Percentiles rank a stretch among this genome's conserved stretches.
phyloP scores from a whole-genome alignment of 2,888 invertebrate species.

The Gastracanthus pulcherrimus region DNA sequence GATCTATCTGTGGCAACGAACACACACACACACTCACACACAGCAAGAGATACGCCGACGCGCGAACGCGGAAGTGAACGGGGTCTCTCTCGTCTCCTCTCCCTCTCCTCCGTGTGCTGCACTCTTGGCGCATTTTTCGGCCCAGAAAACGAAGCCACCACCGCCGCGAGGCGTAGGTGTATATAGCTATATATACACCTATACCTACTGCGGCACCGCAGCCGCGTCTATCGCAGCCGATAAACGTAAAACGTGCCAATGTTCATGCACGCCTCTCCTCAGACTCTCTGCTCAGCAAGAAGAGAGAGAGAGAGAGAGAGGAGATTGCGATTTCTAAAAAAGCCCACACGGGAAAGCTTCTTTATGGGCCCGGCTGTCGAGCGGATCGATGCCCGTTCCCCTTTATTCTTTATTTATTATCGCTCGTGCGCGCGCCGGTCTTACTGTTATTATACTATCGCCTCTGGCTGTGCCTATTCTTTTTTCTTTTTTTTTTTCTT shows the following conservation, averaged over 20 bases:
- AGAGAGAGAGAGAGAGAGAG: neutral
- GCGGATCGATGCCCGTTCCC: constrained; percentile 26
- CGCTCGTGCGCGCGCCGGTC: constrained; percentile 1
- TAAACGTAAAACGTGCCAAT: constrained; percentile 35
- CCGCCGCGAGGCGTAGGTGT: constrained; percentile 49
- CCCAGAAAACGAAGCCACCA: constrained; percentile 39
- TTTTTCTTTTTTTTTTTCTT: neutral
- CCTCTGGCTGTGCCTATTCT: neutral
- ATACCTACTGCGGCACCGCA: constrained; percentile 1
- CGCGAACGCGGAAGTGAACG: constrained; percentile 49
- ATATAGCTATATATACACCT: neutral
- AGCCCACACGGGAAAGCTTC: constrained; percentile 45
- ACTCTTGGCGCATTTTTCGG: constrained; percentile 52
- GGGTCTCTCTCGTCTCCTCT: constrained; percentile 1
- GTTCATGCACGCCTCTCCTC: neutral
- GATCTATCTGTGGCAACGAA: constrained; percentile 10
- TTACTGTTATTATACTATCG: constrained; percentile 27
- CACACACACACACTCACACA: neutral
- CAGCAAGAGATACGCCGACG: neutral
- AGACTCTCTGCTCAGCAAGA: too few species aligned
- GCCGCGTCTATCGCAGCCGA: neutral
- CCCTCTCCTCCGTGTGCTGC: neutral
- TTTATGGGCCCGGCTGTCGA: constrained; percentile 33
- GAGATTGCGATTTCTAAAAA: constrained; percentile 31
- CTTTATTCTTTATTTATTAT: constrained; percentile 42